Conservation (phyloP, 2,113 vertebrate species). For the Lagenorhynchus albirostris region DNA sequence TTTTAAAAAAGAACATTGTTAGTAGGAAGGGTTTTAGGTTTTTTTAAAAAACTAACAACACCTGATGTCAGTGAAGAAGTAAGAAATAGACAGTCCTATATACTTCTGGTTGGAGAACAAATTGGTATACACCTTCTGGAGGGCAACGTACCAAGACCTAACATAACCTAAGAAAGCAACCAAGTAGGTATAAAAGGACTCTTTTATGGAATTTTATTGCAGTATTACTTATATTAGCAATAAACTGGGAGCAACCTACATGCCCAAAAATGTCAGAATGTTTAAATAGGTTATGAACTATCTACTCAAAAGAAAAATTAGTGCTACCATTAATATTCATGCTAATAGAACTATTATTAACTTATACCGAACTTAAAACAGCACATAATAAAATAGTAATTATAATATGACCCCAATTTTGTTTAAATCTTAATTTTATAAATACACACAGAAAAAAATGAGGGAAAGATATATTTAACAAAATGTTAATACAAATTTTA, state of each 20-base stretch:
- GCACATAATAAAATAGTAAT: neutral
- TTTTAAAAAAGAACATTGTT: neutral
- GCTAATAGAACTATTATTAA: neutral
- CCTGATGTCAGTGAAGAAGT: neutral
- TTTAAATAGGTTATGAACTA: neutral
- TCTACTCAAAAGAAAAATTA: neutral
- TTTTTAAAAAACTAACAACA: neutral
- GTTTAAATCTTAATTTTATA: constrained; percentile 25
- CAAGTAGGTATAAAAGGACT: neutral
- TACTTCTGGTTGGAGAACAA: neutral
- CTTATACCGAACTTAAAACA: neutral
- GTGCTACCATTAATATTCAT: neutral
- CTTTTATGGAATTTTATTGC: neutral
- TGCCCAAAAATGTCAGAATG: neutral
- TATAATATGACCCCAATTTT: neutral
- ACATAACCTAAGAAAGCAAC: neutral
- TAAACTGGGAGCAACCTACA: neutral
- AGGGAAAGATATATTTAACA: neutral
- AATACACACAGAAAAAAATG: neutral
- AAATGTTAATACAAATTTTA: constrained; percentile 7
- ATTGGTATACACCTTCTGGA: neutral
- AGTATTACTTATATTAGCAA: neutral
- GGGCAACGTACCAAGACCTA: neutral
- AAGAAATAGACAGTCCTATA: neutral
- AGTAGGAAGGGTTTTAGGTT: neutral